phyloP scores from a whole-genome alignment of 2,797 vertebrate species.

The Siniperca obscura region DNA sequence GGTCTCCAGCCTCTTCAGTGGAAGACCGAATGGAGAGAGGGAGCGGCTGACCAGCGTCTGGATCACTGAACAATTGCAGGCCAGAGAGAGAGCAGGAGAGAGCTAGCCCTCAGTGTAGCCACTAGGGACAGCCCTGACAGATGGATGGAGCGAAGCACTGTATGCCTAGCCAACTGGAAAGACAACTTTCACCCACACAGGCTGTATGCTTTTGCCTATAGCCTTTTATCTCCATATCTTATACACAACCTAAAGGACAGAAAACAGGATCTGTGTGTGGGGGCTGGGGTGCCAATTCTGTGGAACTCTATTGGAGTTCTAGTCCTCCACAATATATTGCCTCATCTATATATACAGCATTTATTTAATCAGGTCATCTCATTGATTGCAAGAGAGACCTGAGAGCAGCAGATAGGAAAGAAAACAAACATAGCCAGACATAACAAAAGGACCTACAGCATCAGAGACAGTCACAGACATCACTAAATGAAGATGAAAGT shows the following conservation, averaged over 20 bases:
- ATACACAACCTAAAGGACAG: conserved; percentile 39
- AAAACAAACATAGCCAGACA: too few species aligned
- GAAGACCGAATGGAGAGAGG: conserved; percentile 49
- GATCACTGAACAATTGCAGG: conserved; percentile 77
- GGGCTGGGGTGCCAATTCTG: too few species aligned
- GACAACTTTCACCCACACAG: conserved; percentile 67
- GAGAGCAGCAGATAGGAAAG: too few species aligned
- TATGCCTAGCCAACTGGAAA: conserved; percentile 74
- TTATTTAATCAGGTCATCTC: too few species aligned
- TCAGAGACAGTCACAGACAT: too few species aligned
- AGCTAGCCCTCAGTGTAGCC: conserved; percentile 64
- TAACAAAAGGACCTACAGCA: too few species aligned
- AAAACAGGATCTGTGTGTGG: conserved; percentile 12
- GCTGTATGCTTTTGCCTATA: conserved; percentile 53
- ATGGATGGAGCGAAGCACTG: conserved; percentile 72
- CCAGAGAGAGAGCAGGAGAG: conserved; percentile 52
- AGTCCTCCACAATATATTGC: too few species aligned
- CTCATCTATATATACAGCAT: too few species aligned
- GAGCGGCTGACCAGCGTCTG: conserved; percentile 63
- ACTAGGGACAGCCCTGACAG: conserved; percentile 72
- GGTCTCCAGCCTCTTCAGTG: conserved; percentile 60
- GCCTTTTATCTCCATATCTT: conserved; percentile 57
- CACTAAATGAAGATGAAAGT: too few species aligned
- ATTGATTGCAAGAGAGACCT: too few species aligned
- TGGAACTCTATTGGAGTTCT: too few species aligned